These are phyloP conservation scores for Ranitomeya variabilis DNA, from an alignment of 2,113 vertebrate species.

Conservation along the genomic window DNA sequence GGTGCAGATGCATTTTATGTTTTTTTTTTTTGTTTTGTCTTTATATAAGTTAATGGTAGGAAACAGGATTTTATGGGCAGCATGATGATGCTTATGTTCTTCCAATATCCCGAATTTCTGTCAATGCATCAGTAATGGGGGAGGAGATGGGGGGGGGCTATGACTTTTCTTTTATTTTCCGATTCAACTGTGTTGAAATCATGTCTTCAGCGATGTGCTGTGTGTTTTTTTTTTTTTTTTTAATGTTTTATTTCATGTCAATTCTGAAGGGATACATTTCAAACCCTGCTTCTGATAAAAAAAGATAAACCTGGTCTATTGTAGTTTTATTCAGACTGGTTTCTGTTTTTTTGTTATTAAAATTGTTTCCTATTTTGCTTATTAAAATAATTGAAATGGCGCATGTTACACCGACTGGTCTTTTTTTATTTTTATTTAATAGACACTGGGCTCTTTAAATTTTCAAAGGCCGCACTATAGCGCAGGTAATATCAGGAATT, in stretches of 20 bases:
- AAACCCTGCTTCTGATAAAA: conserved; percentile 98
- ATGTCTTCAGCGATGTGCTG: conserved; percentile 86
- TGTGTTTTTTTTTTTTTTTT: conserved; percentile 60
- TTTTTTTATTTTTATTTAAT: conserved; percentile 55
- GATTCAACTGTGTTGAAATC: conserved; percentile 99
- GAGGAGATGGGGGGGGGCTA: conserved; percentile 60
- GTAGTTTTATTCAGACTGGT: conserved; percentile 99
- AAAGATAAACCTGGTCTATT: conserved; percentile 92
- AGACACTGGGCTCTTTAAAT: background rate
- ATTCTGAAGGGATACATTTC: conserved; percentile 96
- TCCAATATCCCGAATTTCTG: conserved; percentile 93
- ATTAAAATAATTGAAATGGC: conserved; percentile 99
- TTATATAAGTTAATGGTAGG: conserved; percentile 98
- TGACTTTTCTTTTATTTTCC: conserved; percentile 78
- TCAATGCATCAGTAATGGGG: conserved; percentile 90
- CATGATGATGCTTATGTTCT: conserved; percentile 97
- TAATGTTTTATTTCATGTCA: conserved; percentile 88
- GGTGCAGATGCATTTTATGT: conserved; percentile 92
- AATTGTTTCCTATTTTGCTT: conserved; percentile 99
- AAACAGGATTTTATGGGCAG: conserved; percentile 94
- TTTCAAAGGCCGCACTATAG: background rate
- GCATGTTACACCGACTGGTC: conserved; percentile 72
- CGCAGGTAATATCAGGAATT: background rate
- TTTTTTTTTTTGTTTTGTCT: conserved; percentile 75
- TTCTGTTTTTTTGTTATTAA: conserved; percentile 98